Base-by-base conservation (phyloP, 1,140 invertebrate species). In the Drosophila parabipectinata region DNA sequence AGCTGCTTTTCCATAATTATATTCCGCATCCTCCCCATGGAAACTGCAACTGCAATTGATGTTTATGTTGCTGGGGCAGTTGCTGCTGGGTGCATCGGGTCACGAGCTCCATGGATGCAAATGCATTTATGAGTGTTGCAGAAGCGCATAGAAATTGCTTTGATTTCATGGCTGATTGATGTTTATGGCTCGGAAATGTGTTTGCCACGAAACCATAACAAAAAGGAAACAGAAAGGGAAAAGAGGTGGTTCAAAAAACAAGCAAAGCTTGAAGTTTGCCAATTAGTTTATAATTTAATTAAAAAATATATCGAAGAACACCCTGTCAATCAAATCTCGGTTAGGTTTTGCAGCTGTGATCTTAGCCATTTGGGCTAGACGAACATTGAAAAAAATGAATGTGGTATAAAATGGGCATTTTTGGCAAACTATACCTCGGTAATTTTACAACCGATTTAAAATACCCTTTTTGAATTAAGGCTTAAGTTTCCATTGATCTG, bases 1-100 rank as follows among this genome's bases (percentile, higher is more conserved):
- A 34, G 48, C 61, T 41, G 51, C 50, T 54, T 60, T 26, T 50
- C 57, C 60, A 77, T 87, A 88, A 88, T 87, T 88, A 77, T 48
- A 72, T 69, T 45, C 44, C 52, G 28, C 48, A 47, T 30, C 9
- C 30, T 1, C 47, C 51, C 18, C 1, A 3, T 8, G 12, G 44
- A 24, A 37, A 10, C 24, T 21, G 9, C 37, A 18, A 61, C 21
- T 61, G 60, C 37, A 58, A 32, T 24, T 59, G 55, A 14, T 10
- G 10, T 9, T 62, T 18, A 44, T n/a, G 10, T 28, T 26, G 60
- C 28, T 9, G 7, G 58, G 28, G 30, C 30, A 28, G 32, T 60
- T 60, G 63, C 59, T 18, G 21, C 2, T 21, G 21, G 21, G 32
- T 51, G 63, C 63, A 67, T 8, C 34, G 30, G n/a, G 61, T 41